Conservation (phyloP, 2,113 vertebrate species). For the Xerus inauris region DNA sequence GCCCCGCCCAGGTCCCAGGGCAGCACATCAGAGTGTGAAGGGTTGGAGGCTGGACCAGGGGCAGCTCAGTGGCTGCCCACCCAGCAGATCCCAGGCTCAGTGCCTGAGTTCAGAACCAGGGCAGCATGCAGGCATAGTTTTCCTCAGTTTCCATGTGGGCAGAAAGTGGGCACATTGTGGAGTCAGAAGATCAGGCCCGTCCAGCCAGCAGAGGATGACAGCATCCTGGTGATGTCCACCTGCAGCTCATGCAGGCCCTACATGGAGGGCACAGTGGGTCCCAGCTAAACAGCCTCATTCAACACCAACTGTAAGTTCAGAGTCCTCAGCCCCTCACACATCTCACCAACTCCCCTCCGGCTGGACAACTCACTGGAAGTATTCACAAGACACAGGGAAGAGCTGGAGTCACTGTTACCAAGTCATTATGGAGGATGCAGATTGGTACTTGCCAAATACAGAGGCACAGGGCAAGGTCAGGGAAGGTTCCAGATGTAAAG, state of each 20-base stretch:
- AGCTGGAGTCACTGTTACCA: too few species aligned
- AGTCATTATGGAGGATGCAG: background rate
- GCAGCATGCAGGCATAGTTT: rapidly evolving
- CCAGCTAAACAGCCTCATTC: background rate
- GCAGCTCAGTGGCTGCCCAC: background rate
- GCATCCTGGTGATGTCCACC: background rate
- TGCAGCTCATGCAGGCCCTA: background rate
- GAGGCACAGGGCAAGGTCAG: background rate
- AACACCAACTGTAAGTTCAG: background rate
- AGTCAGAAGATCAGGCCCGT: too few species aligned
- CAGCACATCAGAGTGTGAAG: too few species aligned
- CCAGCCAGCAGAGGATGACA: background rate
- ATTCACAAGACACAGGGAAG: background rate
- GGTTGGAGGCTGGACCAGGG: too few species aligned
- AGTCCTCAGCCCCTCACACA: background rate
- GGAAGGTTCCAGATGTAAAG: background rate
- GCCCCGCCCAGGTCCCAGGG: too few species aligned
- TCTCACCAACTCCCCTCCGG: background rate
- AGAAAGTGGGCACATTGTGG: background rate
- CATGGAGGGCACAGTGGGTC: too few species aligned
- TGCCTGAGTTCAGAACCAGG: background rate
- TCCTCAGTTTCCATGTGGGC: background rate
- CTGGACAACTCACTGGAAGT: background rate
- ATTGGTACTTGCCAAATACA: background rate
- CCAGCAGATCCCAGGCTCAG: too few species aligned